Evolutionary conservation across 2,113 vertebrate species (phyloP).

Genomic region (Phaetusa simplex): DNA sequence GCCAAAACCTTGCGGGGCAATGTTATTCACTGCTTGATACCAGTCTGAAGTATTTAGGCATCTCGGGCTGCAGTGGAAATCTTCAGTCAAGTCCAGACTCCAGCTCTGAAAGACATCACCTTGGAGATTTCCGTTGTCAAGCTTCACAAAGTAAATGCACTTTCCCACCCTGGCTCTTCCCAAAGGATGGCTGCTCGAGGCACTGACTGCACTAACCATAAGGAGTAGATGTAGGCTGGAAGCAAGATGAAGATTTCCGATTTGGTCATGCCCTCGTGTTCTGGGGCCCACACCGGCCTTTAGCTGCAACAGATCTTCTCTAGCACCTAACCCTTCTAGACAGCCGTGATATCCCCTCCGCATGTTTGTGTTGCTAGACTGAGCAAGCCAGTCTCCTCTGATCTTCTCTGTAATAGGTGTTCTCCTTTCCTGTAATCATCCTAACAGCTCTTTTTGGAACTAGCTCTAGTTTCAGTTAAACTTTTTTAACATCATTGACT

Average conservation of each 20-base stretch:
- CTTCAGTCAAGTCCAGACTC: constrained; percentile 52
- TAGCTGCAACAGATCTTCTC: not conserved
- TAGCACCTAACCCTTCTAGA: constrained; percentile 6
- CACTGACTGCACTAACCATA: constrained; percentile 44
- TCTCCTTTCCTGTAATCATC: constrained; percentile 12
- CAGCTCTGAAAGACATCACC: constrained; percentile 57
- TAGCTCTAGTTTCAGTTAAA: constrained; percentile 1
- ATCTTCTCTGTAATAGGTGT: not conserved
- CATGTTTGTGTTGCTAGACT: not conserved
- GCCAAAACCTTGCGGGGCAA: constrained; percentile 58
- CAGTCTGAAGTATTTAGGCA: constrained; percentile 69
- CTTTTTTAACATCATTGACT: constrained; percentile 22
- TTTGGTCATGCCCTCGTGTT: not conserved
- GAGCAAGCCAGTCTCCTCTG: not conserved
- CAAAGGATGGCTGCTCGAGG: not conserved
- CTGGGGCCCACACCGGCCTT: not conserved
- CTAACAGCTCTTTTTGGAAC: constrained; percentile 17
- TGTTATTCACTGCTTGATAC: constrained; percentile 66
- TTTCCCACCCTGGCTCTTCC: not conserved
- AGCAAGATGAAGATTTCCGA: not conserved
- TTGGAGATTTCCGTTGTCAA: constrained; percentile 61
- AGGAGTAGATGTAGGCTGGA: constrained; percentile 5
- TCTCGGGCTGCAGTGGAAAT: constrained; percentile 60
- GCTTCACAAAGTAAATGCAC: constrained; percentile 57
- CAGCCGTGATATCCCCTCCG: not conserved